These are phyloP conservation scores for Blastomussa wellsi DNA, from an alignment of 92 coral and sea anemone genomes.

Conservation along the genomic window DNA sequence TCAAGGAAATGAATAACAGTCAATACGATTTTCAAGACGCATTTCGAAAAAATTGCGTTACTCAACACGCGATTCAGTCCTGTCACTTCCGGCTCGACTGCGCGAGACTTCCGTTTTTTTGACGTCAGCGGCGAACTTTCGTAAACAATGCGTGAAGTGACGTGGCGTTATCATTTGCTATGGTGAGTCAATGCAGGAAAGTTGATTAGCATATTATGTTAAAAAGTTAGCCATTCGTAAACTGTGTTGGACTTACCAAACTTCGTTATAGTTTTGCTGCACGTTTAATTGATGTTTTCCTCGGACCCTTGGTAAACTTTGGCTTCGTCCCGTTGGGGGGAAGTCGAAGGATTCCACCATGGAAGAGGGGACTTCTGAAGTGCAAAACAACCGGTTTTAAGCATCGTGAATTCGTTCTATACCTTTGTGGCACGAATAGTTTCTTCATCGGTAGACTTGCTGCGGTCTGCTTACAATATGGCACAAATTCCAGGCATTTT, in stretches of 20 bases:
- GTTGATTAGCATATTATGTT: constrained; percentile 33
- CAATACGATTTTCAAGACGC: not conserved
- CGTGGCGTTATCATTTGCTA: constrained; percentile 44
- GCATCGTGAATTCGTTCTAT: constrained; percentile 46
- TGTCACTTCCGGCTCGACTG: constrained; percentile 42
- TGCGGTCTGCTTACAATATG: constrained; percentile 43
- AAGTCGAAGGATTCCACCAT: constrained; percentile 26
- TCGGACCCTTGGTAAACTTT: constrained; percentile 18
- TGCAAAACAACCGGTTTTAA: not conserved
- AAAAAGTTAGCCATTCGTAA: constrained; percentile 20
- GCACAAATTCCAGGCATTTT: constrained; percentile 40
- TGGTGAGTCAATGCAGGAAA: constrained; percentile 15
- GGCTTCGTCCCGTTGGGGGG: constrained; percentile 44
- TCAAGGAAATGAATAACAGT: not conserved
- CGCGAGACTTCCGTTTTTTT: constrained; percentile 36
- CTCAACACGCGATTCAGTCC: not conserved
- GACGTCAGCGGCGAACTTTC: constrained; percentile 49
- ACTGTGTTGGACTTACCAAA: not conserved
- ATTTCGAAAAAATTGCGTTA: not conserved
- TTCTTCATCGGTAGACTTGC: constrained; percentile 28
- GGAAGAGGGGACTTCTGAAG: constrained; percentile 32
- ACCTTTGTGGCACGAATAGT: constrained; percentile 21
- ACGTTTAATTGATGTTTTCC: constrained; percentile 33
- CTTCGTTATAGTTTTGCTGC: constrained; percentile 22
- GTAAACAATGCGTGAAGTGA: constrained; percentile 57